Evolutionary conservation across 2,797 vertebrate species (phyloP).

Genomic region (Cygnus olor): DNA sequence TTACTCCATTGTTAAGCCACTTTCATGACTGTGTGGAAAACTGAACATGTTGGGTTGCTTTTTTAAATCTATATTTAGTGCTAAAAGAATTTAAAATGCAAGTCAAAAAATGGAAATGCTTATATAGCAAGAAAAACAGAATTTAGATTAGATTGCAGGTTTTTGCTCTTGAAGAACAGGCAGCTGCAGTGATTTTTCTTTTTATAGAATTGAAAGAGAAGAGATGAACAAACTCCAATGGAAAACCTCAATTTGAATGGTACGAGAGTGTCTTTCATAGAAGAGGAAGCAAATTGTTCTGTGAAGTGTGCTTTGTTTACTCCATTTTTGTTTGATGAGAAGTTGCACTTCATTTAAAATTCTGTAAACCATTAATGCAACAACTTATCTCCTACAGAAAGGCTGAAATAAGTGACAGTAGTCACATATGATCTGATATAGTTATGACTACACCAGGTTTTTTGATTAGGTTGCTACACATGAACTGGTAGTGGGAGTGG

Average conservation of each 20-base stretch:
- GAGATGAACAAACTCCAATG: constrained; percentile 54
- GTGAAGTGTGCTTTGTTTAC: constrained; percentile 13
- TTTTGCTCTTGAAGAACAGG: constrained; percentile 64
- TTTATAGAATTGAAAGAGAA: constrained; percentile 65
- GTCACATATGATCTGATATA: not conserved
- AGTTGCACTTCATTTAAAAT: constrained; percentile 33
- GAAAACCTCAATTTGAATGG: constrained; percentile 50
- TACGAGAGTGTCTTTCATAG: constrained; percentile 30
- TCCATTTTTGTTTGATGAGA: constrained; percentile 15
- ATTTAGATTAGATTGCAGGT: constrained; percentile 57
- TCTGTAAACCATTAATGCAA: not conserved
- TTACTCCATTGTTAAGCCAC: not conserved
- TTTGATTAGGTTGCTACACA: not conserved
- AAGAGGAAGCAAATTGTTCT: constrained; percentile 51
- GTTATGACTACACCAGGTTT: not conserved
- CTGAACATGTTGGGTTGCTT: not conserved
- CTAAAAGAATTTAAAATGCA: constrained; percentile 38
- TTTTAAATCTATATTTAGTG: constrained; percentile 15
- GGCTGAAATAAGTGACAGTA: not conserved
- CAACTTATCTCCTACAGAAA: not conserved
- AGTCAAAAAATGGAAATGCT: constrained; percentile 50
- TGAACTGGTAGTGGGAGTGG: not conserved
- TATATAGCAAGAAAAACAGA: constrained; percentile 7
- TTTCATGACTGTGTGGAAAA: not conserved
- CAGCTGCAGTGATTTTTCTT: constrained; percentile 65